Conservation (phyloP, 2,113 vertebrate genomes). For the Brienomyrus longianalis region DNA sequence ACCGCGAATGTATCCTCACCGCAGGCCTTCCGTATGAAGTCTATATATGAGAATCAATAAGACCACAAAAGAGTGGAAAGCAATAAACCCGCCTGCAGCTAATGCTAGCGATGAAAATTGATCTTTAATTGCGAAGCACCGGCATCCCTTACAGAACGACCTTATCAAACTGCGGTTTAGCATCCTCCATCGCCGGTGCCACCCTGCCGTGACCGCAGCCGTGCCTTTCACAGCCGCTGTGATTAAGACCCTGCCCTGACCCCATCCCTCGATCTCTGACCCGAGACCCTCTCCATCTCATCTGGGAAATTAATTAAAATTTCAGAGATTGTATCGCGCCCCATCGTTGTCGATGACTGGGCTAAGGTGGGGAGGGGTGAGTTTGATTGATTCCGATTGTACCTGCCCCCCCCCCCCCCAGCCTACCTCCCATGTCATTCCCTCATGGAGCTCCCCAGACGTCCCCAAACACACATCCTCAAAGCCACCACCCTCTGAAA, state of each 20-base stretch:
- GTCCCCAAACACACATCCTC: not conserved
- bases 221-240: conserved; percentile 72
- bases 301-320: conserved; percentile 91
- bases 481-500: not conserved
- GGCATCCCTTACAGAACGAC: conserved; percentile 39
- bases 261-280: conserved; percentile 86
- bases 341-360: conserved; percentile 52
- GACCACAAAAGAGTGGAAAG: conserved; percentile 41
- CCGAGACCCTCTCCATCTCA: conserved; percentile 82
- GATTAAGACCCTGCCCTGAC: conserved; percentile 92
- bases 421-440: conserved; percentile 34
- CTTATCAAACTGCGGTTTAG: conserved; percentile 63
- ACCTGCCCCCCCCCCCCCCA: conserved; percentile 56
- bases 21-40: conserved; percentile 50
- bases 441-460: not conserved
- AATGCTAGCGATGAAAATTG: conserved; percentile 59
- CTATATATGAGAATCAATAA: conserved; percentile 54
- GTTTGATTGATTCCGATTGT: conserved; percentile 35
- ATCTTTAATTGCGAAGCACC: conserved; percentile 58
- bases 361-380: conserved; percentile 2
- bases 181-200: conserved; percentile 46
- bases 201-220: conserved; percentile 45
- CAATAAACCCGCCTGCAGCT: conserved; percentile 47
- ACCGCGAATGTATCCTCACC: conserved; percentile 44
- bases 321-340: conserved; percentile 72